These are phyloP conservation scores for Zophobas atratus DNA, from an alignment of 1,140 invertebrate genomes.

Conservation along the genomic window DNA sequence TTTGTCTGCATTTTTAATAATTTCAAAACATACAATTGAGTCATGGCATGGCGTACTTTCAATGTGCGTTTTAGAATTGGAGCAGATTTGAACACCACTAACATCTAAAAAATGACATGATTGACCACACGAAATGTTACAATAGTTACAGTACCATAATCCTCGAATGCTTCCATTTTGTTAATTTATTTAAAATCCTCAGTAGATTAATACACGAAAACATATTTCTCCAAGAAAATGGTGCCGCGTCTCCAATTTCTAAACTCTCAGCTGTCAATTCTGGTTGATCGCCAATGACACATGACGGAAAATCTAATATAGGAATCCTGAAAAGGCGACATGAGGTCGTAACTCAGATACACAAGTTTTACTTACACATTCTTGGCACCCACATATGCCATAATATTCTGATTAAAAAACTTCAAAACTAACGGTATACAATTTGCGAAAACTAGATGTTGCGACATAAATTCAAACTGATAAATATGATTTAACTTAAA, in stretches of 20 bases:
- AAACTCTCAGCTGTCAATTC: conserved; percentile 95
- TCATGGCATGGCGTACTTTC: conserved; percentile 96
- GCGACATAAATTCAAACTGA: conserved; percentile 99
- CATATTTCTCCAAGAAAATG: conserved; percentile 97
- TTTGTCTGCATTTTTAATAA: conserved; percentile 99
- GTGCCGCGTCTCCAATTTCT: conserved; percentile 89
- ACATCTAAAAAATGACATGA: conserved; percentile 78
- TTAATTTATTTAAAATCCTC: conserved; percentile 97
- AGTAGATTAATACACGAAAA: conserved; percentile 99
- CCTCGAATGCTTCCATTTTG: conserved; percentile 99
- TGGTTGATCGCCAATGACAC: conserved; percentile 96
- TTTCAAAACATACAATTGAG: conserved; percentile 98
- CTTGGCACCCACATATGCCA: conserved; percentile 95
- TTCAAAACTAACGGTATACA: conserved; percentile 99
- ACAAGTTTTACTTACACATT: conserved; percentile 78
- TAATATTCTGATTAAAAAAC: conserved; percentile 99
- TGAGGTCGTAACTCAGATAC: conserved; percentile 37
- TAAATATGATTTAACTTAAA: conserved; percentile 99
- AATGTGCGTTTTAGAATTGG: conserved; percentile 97
- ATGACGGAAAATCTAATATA: conserved; percentile 95
- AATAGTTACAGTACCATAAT: conserved; percentile 84
- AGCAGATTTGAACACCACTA: conserved; percentile 99
- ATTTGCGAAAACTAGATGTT: conserved; percentile 99
- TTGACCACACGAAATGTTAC: conserved; percentile 1
- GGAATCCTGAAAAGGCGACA: conserved; percentile 79